These are phyloP conservation scores for Aphelocoma californica DNA, from an alignment of 2,797 vertebrate species.

Conservation along the genomic window DNA sequence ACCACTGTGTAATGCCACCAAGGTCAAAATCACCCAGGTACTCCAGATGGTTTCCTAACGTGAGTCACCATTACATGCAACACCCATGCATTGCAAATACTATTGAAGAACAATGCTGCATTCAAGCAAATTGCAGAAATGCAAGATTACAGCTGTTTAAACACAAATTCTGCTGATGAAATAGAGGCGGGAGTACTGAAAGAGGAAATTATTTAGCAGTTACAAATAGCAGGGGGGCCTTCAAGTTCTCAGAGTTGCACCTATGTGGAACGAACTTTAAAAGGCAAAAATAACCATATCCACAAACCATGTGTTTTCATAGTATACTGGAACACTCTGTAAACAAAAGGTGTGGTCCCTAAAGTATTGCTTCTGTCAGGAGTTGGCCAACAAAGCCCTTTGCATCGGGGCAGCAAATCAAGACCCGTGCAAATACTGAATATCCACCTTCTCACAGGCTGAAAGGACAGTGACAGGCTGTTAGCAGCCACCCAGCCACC, in stretches of 20 bases:
- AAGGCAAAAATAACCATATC: background rate
- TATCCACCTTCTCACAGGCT: background rate
- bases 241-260: background rate
- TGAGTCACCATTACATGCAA: background rate
- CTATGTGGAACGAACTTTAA: background rate
- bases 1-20: background rate
- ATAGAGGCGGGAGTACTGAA: background rate
- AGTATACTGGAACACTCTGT: background rate
- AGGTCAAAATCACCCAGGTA: background rate
- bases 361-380: background rate
- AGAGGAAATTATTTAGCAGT: conserved; percentile 29
- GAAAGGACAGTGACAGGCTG: background rate
- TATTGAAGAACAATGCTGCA: conserved; percentile 17
- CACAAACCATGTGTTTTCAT: background rate
- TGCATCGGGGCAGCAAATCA: background rate
- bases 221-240: background rate
- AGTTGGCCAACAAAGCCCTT: background rate
- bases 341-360: background rate
- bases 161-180: conserved; percentile 25
- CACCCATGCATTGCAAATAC: conserved; percentile 18
- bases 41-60: background rate
- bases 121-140: conserved; percentile 21
- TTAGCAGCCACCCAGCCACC: background rate
- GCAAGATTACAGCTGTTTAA: conserved; percentile 50
- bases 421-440: background rate